A percentile compares a stretch with the other conserved stretches of the same genome.
phyloP scores from a whole-genome alignment of 1,140 invertebrate genomes.

The Drosophila ogumai region DNA sequence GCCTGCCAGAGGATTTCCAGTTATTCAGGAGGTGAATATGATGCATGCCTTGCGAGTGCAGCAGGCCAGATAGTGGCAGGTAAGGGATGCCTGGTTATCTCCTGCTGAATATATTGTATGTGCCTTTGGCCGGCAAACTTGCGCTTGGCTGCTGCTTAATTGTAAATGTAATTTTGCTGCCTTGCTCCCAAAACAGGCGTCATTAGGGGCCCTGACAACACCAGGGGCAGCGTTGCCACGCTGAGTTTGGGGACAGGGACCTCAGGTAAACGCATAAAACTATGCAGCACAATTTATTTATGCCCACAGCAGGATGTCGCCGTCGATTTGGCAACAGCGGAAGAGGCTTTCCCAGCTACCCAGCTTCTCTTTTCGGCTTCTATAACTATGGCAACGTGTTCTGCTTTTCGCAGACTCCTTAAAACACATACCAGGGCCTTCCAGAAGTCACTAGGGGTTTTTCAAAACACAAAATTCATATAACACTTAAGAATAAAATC shows the following conservation, averaged over 20 bases:
- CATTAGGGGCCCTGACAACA: slow-evolving; percentile 65
- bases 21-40: slow-evolving; percentile 10
- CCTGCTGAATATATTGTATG: not conserved
- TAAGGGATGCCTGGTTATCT: not conserved
- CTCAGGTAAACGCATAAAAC: slow-evolving; percentile 56
- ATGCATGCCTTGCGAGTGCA: slow-evolving; percentile 6
- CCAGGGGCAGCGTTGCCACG: slow-evolving; percentile 5
- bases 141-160: slow-evolving; percentile 46
- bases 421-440: not conserved
- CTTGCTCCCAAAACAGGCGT: slow-evolving; percentile 23
- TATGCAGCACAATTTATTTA: slow-evolving; percentile 76
- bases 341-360: slow-evolving; percentile 29
- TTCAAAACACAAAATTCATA: not conserved
- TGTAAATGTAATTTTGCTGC: slow-evolving; percentile 36
- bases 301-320: slow-evolving; percentile 62
- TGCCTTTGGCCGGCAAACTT: slow-evolving; percentile 36
- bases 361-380: not conserved
- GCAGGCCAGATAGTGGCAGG: slow-evolving; percentile 5
- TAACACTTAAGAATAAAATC: not conserved
- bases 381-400: not conserved
- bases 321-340: slow-evolving; percentile 65
- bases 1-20: slow-evolving; percentile 1
- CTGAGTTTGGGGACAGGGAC: slow-evolving; percentile 14
- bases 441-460: not conserved
- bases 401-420: not conserved